Base-by-base conservation (phyloP, 2,113 vertebrate genomes). In the Brachionichthys hirsutus region DNA sequence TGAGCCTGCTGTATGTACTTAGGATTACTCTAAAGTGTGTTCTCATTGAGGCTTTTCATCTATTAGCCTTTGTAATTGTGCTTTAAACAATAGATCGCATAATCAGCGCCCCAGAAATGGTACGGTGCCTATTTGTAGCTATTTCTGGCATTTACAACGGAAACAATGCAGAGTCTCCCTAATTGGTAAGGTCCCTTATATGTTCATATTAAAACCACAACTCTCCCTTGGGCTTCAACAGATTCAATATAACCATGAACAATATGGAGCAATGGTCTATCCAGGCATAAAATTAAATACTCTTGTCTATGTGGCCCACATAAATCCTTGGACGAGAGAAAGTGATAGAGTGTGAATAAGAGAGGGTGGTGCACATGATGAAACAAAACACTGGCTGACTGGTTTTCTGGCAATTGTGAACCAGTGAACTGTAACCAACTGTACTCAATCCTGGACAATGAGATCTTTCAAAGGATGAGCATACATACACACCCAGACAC, bases 231-330 rank as follows among this genome's bases (percentile, higher is more conserved):
- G 75, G 54, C 73, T 73, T 54, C 59, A 59, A 70, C 73, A 71
- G 70, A 83, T 85, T 82, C 61, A 6, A 82, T 77, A 81, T 65
- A 72, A 62, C 73, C 62, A 73, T 54, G 53, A 80, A 62, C 75
- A 87, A 84, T 81, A 84, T 76, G 84, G 70, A 69, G 73, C 57
- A 68, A 78, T 68, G 73, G 73, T 76, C 53, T 80, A 81, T 67
- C 82, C 84, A 83, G 77, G 87, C 83, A 75, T 85, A 87, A 89
- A 88, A 89, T 89, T 83, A 87, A 85, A 88, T 75, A 82, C 66
- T 76, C 80, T 70, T 82, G 78, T 84, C 67, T 60, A 24, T 66
- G 73, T 84, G 85, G 46, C 64, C 54, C 41, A 77, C 80, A 86
- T 87, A 86, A 85, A 87, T 88, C 73, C 76, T 48, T 53, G 40